phyloP scores from a whole-genome alignment of 2,888 invertebrate species.

The Trisateles emortualis region DNA sequence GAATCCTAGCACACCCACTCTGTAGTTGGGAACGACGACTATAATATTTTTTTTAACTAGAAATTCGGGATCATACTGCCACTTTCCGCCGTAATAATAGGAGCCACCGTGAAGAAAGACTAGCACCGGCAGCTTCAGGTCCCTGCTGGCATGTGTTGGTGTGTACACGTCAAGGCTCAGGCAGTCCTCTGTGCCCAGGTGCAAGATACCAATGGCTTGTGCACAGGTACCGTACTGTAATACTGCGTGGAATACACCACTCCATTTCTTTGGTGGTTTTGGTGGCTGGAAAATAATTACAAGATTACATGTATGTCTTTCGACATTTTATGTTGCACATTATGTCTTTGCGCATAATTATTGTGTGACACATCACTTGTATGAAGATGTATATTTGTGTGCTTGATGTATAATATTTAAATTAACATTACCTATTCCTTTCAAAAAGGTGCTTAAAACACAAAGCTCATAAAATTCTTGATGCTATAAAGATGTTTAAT shows the following conservation, averaged over 20 bases:
- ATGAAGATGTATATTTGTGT: background rate
- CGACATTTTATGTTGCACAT: too few species aligned
- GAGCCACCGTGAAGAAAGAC: slow-evolving; percentile 79
- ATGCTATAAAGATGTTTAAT: background rate
- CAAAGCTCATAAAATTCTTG: background rate
- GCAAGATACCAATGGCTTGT: slow-evolving; percentile 59
- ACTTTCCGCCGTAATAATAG: slow-evolving; percentile 77
- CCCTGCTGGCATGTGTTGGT: slow-evolving; percentile 52
- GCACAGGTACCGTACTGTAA: slow-evolving; percentile 64
- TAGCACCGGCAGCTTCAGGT: slow-evolving; percentile 66
- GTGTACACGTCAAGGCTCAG: slow-evolving; percentile 72
- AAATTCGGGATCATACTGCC: slow-evolving; percentile 77
- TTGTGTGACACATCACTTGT: too few species aligned
- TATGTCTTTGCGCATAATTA: too few species aligned
- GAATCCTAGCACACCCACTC: slow-evolving; percentile 76
- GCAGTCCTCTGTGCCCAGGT: slow-evolving; percentile 71
- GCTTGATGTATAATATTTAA: background rate
- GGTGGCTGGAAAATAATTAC: slow-evolving; percentile 63
- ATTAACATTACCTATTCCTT: too few species aligned
- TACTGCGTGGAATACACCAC: slow-evolving; percentile 64
- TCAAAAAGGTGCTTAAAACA: background rate
- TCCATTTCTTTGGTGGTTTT: slow-evolving; percentile 63
- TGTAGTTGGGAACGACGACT: slow-evolving; percentile 73
- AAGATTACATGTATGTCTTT: background rate
- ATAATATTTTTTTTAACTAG: slow-evolving; percentile 72